Conservation (phyloP, 2,797 vertebrate species). For the Eidolon dupreanum region DNA sequence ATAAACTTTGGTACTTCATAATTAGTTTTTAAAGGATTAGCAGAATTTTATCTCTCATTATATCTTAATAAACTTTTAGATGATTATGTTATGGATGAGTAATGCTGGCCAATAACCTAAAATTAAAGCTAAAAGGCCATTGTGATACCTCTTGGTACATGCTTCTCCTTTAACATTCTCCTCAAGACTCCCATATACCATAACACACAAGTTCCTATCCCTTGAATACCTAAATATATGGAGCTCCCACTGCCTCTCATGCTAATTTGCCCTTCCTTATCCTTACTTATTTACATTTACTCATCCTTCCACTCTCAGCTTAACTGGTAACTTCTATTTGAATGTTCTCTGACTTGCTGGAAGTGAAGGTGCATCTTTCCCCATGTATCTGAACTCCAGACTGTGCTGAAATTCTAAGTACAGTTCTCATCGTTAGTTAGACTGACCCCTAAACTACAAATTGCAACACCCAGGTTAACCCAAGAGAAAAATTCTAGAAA, state of each 20-base stretch:
- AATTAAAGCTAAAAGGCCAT: background rate
- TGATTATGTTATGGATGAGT: background rate
- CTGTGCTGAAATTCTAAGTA: background rate
- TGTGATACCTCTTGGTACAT: background rate
- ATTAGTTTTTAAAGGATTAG: constrained; percentile 14
- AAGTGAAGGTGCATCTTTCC: background rate
- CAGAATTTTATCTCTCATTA: background rate
- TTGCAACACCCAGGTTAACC: background rate
- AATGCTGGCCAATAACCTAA: background rate
- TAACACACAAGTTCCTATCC: background rate
- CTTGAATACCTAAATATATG: background rate
- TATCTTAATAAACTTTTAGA: background rate
- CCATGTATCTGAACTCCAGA: background rate
- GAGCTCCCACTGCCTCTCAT: background rate
- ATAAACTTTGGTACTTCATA: background rate
- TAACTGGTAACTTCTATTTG: background rate
- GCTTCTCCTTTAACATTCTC: background rate
- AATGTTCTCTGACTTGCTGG: background rate
- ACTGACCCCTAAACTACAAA: background rate
- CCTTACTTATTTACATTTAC: background rate
- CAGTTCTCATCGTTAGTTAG: background rate
- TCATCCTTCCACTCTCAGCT: background rate
- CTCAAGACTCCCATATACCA: background rate
- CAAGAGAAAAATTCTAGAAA: background rate
- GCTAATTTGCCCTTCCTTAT: background rate